Evolutionary conservation across 1,140 invertebrate species (phyloP).

Genomic region (Macrotrachela quadricornifera): DNA sequence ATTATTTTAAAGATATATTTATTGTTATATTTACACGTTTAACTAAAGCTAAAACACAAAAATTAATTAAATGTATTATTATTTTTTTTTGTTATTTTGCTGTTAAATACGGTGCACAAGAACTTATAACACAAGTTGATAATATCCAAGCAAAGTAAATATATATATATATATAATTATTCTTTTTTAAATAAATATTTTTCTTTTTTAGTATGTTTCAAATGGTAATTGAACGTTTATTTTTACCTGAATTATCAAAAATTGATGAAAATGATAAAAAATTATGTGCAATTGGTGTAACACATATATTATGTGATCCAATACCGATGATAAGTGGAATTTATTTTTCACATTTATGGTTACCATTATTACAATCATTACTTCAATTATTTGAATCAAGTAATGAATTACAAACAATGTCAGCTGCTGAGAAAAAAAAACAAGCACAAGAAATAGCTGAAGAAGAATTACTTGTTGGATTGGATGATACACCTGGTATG

Average conservation of each 20-base stretch:
- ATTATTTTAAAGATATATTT: constrained; percentile 67
- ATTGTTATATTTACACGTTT: constrained; percentile 69
- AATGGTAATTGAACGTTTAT: constrained; percentile 70
- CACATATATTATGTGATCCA: no score
- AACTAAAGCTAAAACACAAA: constrained; percentile 72
- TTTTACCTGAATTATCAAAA: constrained; percentile 62
- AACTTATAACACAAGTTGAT: constrained; percentile 55
- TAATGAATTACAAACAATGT: no score
- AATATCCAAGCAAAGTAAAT: constrained; percentile 55
- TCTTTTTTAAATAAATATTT: no score
- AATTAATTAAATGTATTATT: constrained; percentile 65
- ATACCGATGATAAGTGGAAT: no score
- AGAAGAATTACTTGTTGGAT: no score
- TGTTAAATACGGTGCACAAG: constrained; percentile 48
- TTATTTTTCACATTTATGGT: no score
- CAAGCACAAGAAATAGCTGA: no score
- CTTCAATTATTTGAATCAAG: no score
- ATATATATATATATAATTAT: no score
- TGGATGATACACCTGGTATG: no score
- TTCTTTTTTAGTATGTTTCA: constrained; percentile 56
- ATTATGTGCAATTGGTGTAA: constrained; percentile 64
- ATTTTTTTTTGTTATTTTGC: constrained; percentile 69
- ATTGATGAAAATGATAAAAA: constrained; percentile 57
- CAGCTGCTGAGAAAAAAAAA: no score
- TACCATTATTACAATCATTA: no score